phyloP scores from a whole-genome alignment of 2,113 vertebrate genomes.

The Cercopithecus mona region DNA sequence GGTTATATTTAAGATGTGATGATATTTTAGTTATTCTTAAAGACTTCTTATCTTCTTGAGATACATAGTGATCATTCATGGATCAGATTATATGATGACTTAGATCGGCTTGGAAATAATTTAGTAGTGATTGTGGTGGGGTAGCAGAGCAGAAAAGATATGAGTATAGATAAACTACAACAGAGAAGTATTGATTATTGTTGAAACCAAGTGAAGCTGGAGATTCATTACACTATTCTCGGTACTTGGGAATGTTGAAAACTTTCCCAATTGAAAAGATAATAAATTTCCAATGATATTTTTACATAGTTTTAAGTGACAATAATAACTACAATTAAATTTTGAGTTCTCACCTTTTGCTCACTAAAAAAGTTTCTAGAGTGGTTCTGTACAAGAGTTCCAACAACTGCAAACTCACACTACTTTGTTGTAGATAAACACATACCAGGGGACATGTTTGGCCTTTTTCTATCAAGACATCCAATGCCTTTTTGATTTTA shows the following conservation, averaged over 20 bases:
- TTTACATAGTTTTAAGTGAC: not conserved
- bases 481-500: not conserved
- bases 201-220: not conserved
- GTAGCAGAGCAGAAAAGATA: not conserved
- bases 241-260: not conserved
- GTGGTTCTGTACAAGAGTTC: not conserved
- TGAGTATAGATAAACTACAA: not conserved
- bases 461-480: not conserved
- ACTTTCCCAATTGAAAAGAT: not conserved
- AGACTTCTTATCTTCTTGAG: not conserved
- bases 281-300: not conserved
- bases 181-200: not conserved
- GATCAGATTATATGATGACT: not conserved
- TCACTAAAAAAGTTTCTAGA: not conserved
- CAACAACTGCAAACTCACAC: not conserved
- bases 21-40: slow-evolving; percentile 32
- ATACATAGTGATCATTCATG: not conserved
- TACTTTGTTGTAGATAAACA: not conserved
- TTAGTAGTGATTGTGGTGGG: not conserved
- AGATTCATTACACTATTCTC: not conserved
- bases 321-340: not conserved
- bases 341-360: not conserved
- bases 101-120: not conserved
- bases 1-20: not conserved
- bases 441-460: not conserved